Evolutionary conservation across 2,888 invertebrate species (phyloP).

Genomic region (Lithosia quadra): DNA sequence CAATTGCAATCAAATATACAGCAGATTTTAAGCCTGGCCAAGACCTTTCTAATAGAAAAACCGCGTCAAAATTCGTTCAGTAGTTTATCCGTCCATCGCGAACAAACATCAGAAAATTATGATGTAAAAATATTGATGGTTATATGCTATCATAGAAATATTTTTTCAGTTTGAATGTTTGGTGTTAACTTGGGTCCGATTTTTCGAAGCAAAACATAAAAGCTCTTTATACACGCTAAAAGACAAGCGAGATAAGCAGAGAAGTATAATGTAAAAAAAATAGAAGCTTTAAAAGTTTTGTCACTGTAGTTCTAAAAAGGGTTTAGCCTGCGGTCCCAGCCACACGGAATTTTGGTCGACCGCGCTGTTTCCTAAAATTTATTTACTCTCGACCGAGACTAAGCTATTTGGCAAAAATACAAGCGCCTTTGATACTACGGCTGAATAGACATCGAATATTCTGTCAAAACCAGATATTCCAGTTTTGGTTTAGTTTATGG

Average conservation of each 20-base stretch:
- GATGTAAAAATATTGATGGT: too few relatives aligned
- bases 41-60: too few relatives aligned
- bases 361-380: background rate
- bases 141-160: too few relatives aligned
- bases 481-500: background rate
- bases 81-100: too few relatives aligned
- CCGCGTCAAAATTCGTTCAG: too few relatives aligned
- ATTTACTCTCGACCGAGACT: conserved; percentile 1
- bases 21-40: too few relatives aligned
- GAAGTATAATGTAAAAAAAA: background rate
- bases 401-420: background rate
- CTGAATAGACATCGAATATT: background rate
- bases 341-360: background rate
- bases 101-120: too few relatives aligned
- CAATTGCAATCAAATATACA: too few relatives aligned
- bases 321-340: background rate
- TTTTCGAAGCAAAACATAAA: background rate
- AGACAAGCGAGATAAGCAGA: background rate
- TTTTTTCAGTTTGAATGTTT: too few relatives aligned
- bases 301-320: background rate
- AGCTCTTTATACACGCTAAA: background rate
- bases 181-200: background rate
- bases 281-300: background rate
- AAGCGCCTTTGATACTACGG: background rate
- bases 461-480: background rate